A percentile compares a stretch with the other conserved stretches of the same genome.
These are phyloP conservation scores for Gryllus longicercus DNA, from an alignment of 2,888 invertebrate genomes.

Conservation along the genomic window DNA sequence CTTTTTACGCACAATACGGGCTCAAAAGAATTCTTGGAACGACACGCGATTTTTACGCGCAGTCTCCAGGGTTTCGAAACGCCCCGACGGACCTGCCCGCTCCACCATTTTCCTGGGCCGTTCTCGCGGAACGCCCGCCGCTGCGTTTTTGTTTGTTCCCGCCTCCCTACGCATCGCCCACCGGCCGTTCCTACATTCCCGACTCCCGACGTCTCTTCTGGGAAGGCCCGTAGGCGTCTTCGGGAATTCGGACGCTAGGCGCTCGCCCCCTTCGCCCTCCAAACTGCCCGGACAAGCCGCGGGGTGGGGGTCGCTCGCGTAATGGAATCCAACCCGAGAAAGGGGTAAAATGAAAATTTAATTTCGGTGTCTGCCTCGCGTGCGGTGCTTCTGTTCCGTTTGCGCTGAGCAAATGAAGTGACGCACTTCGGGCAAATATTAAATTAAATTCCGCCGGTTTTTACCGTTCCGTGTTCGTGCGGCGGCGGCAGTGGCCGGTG, in stretches of 20 bases:
- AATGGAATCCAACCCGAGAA: not conserved
- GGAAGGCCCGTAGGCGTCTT: too few relatives aligned
- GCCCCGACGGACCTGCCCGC: too few relatives aligned
- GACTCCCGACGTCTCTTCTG: not conserved
- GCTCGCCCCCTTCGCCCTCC: not conserved
- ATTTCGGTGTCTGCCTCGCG: not conserved
- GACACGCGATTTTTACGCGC: too few relatives aligned
- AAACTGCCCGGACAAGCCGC: too few relatives aligned
- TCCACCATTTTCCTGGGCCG: not conserved
- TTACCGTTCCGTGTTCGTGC: not conserved
- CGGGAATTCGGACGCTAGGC: not conserved
- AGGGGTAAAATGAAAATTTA: conserved; percentile 2
- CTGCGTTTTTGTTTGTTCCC: too few relatives aligned
- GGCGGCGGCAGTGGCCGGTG: not conserved
- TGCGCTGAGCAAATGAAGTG: not conserved
- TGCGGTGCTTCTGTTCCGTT: not conserved
- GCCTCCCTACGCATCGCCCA: not conserved
- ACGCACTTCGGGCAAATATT: not conserved
- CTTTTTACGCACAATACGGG: too few relatives aligned
- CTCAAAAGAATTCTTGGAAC: too few relatives aligned
- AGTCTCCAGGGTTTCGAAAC: too few relatives aligned
- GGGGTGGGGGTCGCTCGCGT: not conserved
- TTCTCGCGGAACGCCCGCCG: not conserved
- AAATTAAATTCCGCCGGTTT: not conserved
- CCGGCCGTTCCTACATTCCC: not conserved